Conservation (phyloP, 2,113 vertebrate genomes). For the Gallinago jamesoni region DNA sequence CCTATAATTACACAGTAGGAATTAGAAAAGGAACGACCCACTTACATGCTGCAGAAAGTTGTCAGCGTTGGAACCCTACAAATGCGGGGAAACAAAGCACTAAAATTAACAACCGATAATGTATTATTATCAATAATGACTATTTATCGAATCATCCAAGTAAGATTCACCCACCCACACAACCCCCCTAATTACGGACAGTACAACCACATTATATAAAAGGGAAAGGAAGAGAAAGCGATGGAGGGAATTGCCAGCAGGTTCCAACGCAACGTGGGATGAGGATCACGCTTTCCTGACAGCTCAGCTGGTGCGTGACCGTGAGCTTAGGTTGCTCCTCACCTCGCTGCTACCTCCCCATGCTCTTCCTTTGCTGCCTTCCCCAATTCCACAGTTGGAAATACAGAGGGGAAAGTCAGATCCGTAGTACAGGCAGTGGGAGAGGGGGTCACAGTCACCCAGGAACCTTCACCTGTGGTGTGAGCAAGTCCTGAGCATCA, state of each 20-base stretch:
- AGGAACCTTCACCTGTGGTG: rapidly evolving
- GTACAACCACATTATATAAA: rapidly evolving
- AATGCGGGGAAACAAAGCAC: not conserved
- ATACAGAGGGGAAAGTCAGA: not conserved
- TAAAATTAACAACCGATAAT: not conserved
- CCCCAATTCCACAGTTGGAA: rapidly evolving
- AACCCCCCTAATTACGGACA: not conserved
- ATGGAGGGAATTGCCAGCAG: not conserved
- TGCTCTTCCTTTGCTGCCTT: not conserved
- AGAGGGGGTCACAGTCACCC: not conserved
- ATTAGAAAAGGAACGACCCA: not conserved
- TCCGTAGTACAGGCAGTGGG: not conserved
- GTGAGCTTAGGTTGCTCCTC: not conserved
- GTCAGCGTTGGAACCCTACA: not conserved
- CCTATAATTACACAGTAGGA: not conserved
- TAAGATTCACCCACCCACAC: not conserved
- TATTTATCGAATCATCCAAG: slow-evolving; percentile 11
- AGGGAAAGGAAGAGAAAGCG: not conserved
- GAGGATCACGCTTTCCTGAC: not conserved
- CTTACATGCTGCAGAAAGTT: not conserved
- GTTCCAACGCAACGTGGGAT: not conserved
- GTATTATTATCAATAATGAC: not conserved
- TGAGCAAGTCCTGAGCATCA: not conserved
- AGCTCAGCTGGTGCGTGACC: rapidly evolving
- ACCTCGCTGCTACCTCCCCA: rapidly evolving